Conservation (phyloP, 1,140 invertebrate species). For the Drosophila guanche region DNA sequence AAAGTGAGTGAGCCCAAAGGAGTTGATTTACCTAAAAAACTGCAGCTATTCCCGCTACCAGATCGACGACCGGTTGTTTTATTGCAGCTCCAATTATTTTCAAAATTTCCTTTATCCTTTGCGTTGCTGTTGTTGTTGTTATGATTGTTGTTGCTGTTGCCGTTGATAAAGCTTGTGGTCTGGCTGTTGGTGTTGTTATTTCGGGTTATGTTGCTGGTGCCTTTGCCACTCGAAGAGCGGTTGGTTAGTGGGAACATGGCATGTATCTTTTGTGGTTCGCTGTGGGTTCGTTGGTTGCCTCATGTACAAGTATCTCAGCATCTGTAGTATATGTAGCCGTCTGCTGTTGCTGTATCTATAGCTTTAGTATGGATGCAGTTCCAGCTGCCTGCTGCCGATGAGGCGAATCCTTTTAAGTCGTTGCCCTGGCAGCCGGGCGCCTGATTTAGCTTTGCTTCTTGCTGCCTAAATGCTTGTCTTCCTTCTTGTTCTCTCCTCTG, state of each 20-base stretch:
- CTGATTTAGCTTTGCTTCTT: conserved; percentile 22
- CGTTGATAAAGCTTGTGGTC: conserved; percentile 44
- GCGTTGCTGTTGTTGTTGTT: conserved; percentile 31
- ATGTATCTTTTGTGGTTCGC: conserved; percentile 66
- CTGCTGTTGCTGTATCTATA: conserved; percentile 20
- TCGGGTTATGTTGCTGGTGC: conserved; percentile 54
- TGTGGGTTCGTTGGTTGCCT: conserved; percentile 42
- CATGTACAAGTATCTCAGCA: conserved; percentile 43
- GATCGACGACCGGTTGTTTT: conserved; percentile 82
- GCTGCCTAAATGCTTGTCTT: conserved; percentile 18
- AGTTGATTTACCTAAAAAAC: conserved; percentile 79
- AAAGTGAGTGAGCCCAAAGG: conserved; percentile 1
- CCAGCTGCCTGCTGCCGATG: conserved; percentile 46
- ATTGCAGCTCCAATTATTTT: conserved; percentile 83
- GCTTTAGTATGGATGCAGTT: conserved; percentile 41
- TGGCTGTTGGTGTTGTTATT: conserved; percentile 32
- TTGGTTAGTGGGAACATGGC: conserved; percentile 79
- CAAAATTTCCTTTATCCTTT: conserved; percentile 83
- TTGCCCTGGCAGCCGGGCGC: conserved; percentile 21
- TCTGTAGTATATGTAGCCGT: conserved; percentile 21
- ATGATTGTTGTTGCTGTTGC: conserved; percentile 32
- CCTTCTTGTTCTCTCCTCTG: conserved; percentile 18
- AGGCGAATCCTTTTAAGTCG: conserved; percentile 67
- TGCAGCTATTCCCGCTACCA: conserved; percentile 82
- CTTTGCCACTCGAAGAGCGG: conserved; percentile 77